phyloP scores from a whole-genome alignment of 2,113 vertebrate species.

The Ceyx margarethae region DNA sequence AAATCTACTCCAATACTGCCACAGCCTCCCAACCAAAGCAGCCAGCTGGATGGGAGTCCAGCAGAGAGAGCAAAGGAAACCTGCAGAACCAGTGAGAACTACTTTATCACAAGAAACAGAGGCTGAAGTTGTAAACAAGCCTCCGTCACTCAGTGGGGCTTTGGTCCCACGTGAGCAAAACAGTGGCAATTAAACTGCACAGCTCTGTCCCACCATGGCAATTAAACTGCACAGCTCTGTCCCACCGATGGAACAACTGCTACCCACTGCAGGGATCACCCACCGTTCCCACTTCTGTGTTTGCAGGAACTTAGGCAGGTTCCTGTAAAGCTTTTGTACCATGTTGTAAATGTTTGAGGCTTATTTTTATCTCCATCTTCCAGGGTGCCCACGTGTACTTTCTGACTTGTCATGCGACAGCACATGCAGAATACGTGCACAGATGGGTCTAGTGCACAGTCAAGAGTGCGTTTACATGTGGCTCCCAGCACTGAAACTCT shows the following conservation, averaged over 20 bases:
- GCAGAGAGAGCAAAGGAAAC: background rate
- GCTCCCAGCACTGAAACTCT: background rate
- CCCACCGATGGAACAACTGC: background rate
- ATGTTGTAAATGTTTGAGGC: background rate
- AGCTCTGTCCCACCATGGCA: background rate
- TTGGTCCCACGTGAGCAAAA: fast-evolving
- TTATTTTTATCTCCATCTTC: background rate
- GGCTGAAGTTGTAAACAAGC: background rate
- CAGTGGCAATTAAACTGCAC: background rate
- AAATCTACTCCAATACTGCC: background rate
- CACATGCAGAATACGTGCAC: fast-evolving
- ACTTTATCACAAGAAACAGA: background rate
- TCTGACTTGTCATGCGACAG: background rate
- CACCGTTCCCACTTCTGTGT: fast-evolving
- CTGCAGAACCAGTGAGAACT: background rate
- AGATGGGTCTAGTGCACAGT: background rate
- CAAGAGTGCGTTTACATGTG: fast-evolving
- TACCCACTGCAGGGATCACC: background rate
- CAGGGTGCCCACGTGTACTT: background rate
- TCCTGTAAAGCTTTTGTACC: background rate
- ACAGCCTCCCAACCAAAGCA: background rate
- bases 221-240: background rate
- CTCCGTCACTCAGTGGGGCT: background rate
- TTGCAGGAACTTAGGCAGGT: background rate
- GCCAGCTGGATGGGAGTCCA: background rate